Evolutionary conservation across 1,140 invertebrate species (phyloP), one percentile per base, ranked within the genome.

Genomic region (Plectrocnemia conspersa): DNA sequence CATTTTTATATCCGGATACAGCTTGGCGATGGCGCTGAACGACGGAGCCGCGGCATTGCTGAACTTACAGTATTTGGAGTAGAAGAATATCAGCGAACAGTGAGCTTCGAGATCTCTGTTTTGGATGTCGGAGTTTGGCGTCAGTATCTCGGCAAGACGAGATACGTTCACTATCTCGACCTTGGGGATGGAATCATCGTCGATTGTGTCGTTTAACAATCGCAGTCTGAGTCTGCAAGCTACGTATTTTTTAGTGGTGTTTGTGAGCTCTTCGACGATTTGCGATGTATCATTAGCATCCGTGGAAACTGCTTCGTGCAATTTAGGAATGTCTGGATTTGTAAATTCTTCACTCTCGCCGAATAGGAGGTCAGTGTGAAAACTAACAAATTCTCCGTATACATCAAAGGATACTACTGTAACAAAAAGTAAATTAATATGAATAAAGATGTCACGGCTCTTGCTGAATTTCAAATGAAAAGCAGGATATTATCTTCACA

Each of bases 71-170:
- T 86, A 88, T 41, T 83, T 83, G 0, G 91, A 89, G 74, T 88
- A 97, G 71, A 97, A 97, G 54, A 96, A 74, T 0, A 97, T 82
- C 11, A 91, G 61, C 42, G 85, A 77, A 76, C 93, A 97, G 50
- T 82, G 68, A 19, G 72, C 73, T 56, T 74, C 72, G 0, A 65
- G 64, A 54, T 71, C 71, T 13, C 71, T 61, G 44, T 65, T 71
- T 4, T 68, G 66, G 11, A 75, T 67, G 52, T 74, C 71, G 22
- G 68, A 64, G 47, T 75, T 73, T 0, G 69, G 57, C 63, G 70
- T 40, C 6, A 61, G 22, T 10, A 76, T 41, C 46, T 74, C 74
- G 0, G 64, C 65, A 22, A 76, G 60, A 40, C 66, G 52, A 23
- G 64, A 69, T 24, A 65, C 70, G 64, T 76, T 76, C 3, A 74